Evolutionary conservation across 2,113 vertebrate genomes (phyloP), one percentile per base, ranked within the genome.

Genomic region (Prunella himalayana): DNA sequence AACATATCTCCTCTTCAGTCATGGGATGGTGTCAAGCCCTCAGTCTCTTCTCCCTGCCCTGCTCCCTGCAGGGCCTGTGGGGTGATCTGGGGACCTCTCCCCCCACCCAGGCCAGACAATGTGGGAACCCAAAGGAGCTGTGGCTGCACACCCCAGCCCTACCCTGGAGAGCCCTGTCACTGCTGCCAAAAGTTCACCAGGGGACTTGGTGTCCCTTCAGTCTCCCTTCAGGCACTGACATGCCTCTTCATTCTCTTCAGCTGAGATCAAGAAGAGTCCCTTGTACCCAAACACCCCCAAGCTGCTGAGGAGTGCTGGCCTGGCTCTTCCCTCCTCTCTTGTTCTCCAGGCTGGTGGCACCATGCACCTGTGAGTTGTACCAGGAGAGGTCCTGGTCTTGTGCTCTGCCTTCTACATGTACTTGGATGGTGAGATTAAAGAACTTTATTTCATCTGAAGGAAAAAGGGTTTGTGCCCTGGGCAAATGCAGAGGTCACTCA

Each of bases 1-100:
- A 68, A 56, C 1, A 0, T 11, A 15, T 12, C 53, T 61, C 28
- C 23, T 30, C 47, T n/a, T 49, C 30, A 57, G 0, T 10, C 7
- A 31, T 3, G 30, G 16, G 9, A 35, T 41, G 70, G 25, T 61
- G 80, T 16, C 39, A 42, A 82, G 39, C 13, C 19, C 35, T 61
- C 4, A 0, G 22, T 25, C 13, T 71, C 59, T 56, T 65, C 47
- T 68, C 59, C 63, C 57, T 86, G 22, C 11, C 35, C 24, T 3
- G 4, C 33, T 72, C 13, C 54, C 27, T 0, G 1, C 35, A 35
- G 72, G 37, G 31, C 7, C 50, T 31, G 4, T 17, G 79, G 35
- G 23, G 24, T 31, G 41, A 33, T 69, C 70, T 68, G 10, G 51
- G 61, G 63, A 71, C 14, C 9, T 79, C 30, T 80, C 4, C 22